Percentiles rank a stretch among this genome's conserved stretches.
phyloP scores from a whole-genome alignment of 2,888 invertebrate species.

The Camponotus fellah region DNA sequence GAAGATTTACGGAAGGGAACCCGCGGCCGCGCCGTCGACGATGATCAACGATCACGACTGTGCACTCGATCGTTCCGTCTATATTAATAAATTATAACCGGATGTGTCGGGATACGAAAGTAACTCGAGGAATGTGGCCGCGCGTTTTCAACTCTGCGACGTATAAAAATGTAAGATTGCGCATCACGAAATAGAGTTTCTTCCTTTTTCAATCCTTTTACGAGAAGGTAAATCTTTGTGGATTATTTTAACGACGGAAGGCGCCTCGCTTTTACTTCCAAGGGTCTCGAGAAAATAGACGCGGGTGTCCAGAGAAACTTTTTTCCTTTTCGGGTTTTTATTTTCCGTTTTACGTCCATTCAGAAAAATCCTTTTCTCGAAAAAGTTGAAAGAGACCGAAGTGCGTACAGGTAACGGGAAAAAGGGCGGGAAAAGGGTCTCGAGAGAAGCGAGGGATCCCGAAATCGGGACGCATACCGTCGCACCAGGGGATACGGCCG shows the following conservation, averaged over 20 bases:
- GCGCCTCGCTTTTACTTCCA: neutral
- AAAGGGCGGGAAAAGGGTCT: conserved; percentile 21
- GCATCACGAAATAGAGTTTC: neutral
- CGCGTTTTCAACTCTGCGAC: too few relatives aligned
- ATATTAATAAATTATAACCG: conserved; percentile 45
- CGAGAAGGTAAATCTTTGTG: neutral
- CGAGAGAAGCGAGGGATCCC: neutral
- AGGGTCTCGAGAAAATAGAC: neutral
- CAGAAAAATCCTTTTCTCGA: conserved; percentile 33
- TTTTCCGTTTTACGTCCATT: neutral
- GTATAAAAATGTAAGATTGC: neutral
- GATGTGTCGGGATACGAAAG: conserved; percentile 5
- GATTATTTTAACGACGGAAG: neutral
- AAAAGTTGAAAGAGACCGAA: conserved; percentile 18
- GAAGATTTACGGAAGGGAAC: conserved; percentile 46
- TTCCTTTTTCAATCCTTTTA: neutral
- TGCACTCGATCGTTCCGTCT: conserved; percentile 20
- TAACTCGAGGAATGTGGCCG: conserved; percentile 15
- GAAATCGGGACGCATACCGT: neutral
- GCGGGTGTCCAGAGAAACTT: neutral
- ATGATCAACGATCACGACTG: conserved; percentile 44
- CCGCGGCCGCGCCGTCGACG: conserved; percentile 20
- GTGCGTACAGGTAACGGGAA: conserved; percentile 19
- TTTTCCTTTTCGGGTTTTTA: neutral
- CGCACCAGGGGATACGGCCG: conserved; percentile 43